Evolutionary conservation across 1,140 invertebrate species (phyloP), one percentile per base, ranked within the genome.

Genomic region (Heliconius hermathena): DNA sequence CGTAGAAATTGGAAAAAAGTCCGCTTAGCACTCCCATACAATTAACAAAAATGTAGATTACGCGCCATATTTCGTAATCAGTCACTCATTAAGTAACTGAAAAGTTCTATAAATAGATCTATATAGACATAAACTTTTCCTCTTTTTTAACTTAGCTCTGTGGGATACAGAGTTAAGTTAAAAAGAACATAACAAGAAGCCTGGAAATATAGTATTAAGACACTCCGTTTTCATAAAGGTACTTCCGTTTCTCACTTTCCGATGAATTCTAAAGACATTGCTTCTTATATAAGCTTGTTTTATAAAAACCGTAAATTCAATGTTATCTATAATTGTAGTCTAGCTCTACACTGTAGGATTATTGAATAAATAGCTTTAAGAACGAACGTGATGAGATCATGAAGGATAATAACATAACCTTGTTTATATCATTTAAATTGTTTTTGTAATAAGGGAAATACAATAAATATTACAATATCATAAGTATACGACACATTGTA

Each of bases 341-440:
- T 66, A 66, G 26, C 13, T 8, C 33, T 36, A 36, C 8, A 36
- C 33, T 8, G 1, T 6, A 13, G 60, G 22, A 66, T 66, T 29
- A 66, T 29, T 29, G 22, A 29, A 66, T 66, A 26, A 66, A 57
- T 57, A 57, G 60, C 60, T 66, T 66, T 29, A 66, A 66, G 60
- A 66, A 66, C 26, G 13, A 29, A 29, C 60, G 13, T 29, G 60
- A 66, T 66, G 60, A 66, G 60, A 66, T 66, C 60, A 66, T 66
- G 11, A 66, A 16, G 26, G 60, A 29, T 66, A 66, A 66, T 29
- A 66, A 66, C 9, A 29, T 29, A 11, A 22, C 60, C 60, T 66
- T 66, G 26, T 29, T 22, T 66, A 66, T 66, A 66, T 66, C 8
- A 29, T 66, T 66, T 26, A 26, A 60, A 22, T 60, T 66, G 60